Evolutionary conservation across 2,888 invertebrate species (phyloP).

Genomic region (Drosophila atripex): DNA sequence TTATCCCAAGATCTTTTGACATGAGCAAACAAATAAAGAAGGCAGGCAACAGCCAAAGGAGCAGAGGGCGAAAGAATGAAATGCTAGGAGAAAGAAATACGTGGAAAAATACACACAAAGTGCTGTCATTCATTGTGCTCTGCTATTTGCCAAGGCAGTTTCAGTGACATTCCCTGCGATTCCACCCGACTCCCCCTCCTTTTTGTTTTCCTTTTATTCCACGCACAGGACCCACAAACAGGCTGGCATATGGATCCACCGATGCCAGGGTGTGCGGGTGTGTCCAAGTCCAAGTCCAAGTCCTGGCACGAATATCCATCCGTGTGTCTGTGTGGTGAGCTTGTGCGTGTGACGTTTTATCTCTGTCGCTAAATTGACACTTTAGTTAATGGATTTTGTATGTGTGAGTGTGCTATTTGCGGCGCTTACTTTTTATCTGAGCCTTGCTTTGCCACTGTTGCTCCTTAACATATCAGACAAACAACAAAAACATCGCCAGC

Average conservation of each 20-base stretch:
- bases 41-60: conserved; percentile 36
- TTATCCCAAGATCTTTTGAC: conserved; percentile 71
- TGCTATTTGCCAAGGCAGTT: conserved; percentile 56
- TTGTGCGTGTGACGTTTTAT: conserved; percentile 76
- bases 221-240: conserved; percentile 34
- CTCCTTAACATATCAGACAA: conserved; percentile 32
- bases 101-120: conserved; percentile 74
- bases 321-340: conserved; percentile 31
- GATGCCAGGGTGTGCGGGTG: conserved; percentile 21
- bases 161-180: conserved; percentile 30
- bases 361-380: conserved; percentile 83
- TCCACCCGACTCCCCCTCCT: background rate
- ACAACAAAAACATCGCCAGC: conserved; percentile 23
- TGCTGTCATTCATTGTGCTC: conserved; percentile 74
- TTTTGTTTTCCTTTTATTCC: conserved; percentile 33
- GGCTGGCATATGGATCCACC: conserved; percentile 11
- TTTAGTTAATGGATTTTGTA: conserved; percentile 81
- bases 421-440: conserved; percentile 57
- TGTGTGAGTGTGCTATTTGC: conserved; percentile 63
- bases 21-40: conserved; percentile 53
- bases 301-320: conserved; percentile 15
- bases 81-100: conserved; percentile 50
- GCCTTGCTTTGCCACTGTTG: conserved; percentile 54
- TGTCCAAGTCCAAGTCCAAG: conserved; percentile 33
- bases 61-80: conserved; percentile 13